Evolutionary conservation across 2,888 invertebrate genomes (phyloP).

Genomic region (Cancer borealis): DNA sequence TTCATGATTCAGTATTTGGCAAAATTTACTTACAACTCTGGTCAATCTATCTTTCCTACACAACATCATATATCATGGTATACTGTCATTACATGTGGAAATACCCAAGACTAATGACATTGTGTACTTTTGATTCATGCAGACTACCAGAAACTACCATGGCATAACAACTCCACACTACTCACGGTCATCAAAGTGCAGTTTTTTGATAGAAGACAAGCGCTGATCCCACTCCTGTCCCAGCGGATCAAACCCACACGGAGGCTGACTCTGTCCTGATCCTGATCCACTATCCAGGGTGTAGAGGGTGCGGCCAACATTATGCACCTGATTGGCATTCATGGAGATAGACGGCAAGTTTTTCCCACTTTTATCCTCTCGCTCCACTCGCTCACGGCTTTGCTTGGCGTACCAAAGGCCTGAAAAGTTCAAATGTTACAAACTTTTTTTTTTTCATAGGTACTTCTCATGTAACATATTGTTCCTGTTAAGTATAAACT

Average conservation of each 20-base stretch:
- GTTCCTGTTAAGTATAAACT: too few relatives aligned
- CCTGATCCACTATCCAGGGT: conserved; percentile 61
- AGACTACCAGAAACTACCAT: neutral
- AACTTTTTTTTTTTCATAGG: neutral
- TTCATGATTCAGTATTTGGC: too few relatives aligned
- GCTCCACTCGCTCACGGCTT: conserved; percentile 21
- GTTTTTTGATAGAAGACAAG: conserved; percentile 56
- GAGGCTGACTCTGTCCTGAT: neutral
- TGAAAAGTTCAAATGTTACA: neutral
- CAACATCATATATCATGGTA: too few relatives aligned
- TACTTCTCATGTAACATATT: too few relatives aligned
- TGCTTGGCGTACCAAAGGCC: conserved; percentile 69
- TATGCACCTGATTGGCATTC: conserved; percentile 66
- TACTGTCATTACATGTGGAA: neutral
- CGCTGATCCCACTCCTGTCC: conserved; percentile 70
- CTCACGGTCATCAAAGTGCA: conserved; percentile 68
- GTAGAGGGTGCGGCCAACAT: conserved; percentile 65
- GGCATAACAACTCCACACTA: neutral
- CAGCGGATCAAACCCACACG: conserved; percentile 46
- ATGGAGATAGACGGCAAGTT: conserved; percentile 68
- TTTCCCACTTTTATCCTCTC: conserved; percentile 51
- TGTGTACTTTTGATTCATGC: neutral
- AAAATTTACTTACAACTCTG: too few relatives aligned
- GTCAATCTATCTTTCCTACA: too few relatives aligned
- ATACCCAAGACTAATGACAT: neutral